A percentile compares a stretch with the other conserved stretches of the same genome.
Conservation (phyloP, 2,888 invertebrate species). For the Heliconius cydno region DNA sequence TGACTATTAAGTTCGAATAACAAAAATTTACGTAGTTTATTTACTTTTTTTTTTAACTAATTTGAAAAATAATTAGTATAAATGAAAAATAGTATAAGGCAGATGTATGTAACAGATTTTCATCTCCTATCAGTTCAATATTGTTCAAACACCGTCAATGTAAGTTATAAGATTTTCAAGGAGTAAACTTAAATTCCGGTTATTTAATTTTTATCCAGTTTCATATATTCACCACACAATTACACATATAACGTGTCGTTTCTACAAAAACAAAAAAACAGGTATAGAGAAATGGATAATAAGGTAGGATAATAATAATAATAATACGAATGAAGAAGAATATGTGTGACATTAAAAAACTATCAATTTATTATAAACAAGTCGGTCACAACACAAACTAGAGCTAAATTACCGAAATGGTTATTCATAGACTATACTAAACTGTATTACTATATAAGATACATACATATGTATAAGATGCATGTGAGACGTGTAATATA, state of each 20-base stretch:
- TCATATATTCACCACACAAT: neutral
- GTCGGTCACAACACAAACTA: constrained; percentile 76
- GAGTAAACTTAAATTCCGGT: no score
- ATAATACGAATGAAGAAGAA: constrained; percentile 67
- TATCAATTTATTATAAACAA: constrained; percentile 76
- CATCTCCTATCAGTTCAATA: no score
- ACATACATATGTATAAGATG: constrained; percentile 67
- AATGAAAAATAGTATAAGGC: no score
- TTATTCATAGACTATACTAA: constrained; percentile 50
- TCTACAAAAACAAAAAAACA: constrained; percentile 38
- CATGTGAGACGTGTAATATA: constrained; percentile 55
- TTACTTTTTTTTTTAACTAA: no score
- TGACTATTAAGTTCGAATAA: no score
- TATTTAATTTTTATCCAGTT: no score
- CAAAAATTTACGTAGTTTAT: no score
- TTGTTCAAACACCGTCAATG: no score
- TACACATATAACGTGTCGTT: constrained; percentile 16
- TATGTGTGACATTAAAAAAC: constrained; percentile 75
- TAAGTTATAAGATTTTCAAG: no score
- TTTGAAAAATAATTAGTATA: no score
- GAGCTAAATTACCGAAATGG: constrained; percentile 67
- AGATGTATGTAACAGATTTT: no score
- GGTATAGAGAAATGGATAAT: constrained; percentile 50
- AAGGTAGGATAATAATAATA: constrained; percentile 58
- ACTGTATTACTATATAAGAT: constrained; percentile 59